Conservation (phyloP, 2,797 vertebrate species). For the Siniperca undulata region DNA sequence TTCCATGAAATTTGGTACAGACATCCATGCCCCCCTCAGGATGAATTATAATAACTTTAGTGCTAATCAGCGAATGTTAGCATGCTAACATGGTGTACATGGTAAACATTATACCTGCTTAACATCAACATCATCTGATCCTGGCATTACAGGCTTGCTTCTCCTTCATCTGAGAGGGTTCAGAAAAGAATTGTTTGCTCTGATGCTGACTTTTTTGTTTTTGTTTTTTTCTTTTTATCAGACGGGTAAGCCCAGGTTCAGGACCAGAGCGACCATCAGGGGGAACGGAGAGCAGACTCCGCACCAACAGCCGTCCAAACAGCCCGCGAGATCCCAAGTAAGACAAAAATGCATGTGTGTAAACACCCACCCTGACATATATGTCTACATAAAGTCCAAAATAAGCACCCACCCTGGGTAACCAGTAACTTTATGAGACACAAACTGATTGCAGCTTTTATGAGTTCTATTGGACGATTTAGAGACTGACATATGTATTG, state of each 20-base stretch:
- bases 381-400: background rate
- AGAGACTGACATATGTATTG: background rate
- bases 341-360: conserved; percentile 25
- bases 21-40: too few species aligned
- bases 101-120: background rate
- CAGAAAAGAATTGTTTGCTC: background rate
- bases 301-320: conserved; percentile 84
- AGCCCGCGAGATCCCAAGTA: conserved; percentile 87
- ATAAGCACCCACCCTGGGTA: too few species aligned
- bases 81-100: background rate
- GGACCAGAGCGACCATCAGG: conserved; percentile 79
- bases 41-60: background rate
- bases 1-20: too few species aligned
- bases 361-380: background rate
- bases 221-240: conserved; percentile 41
- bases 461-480: background rate
- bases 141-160: background rate
- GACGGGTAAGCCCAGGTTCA: conserved; percentile 81
- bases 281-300: conserved; percentile 80
- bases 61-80: background rate
- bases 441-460: background rate
- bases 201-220: conserved; percentile 12
- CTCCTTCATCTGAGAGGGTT: background rate
- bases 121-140: background rate
- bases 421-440: background rate